Conservation (phyloP, 2,797 vertebrate genomes). For the Serranus cabrilla region DNA sequence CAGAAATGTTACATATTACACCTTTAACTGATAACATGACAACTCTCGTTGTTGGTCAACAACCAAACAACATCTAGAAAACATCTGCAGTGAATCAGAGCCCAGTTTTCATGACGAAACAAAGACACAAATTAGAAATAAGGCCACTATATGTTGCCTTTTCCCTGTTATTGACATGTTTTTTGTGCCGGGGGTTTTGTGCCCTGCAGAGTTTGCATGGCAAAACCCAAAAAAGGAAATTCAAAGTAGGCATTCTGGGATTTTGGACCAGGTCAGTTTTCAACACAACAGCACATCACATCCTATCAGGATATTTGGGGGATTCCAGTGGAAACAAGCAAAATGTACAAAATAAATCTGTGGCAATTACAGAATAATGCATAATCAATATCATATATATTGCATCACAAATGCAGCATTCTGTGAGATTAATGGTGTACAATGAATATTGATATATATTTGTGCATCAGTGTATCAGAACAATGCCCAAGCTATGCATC, state of each 20-base stretch:
- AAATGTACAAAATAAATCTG: neutral
- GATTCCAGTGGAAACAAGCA: neutral
- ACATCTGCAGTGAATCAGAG: slow-evolving; percentile 14
- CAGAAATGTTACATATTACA: too few species aligned
- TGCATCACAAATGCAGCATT: neutral
- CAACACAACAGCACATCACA: neutral
- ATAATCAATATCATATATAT: neutral
- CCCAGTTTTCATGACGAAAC: neutral
- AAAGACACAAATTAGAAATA: neutral
- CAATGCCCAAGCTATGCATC: neutral
- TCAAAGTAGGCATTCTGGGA: slow-evolving; percentile 2
- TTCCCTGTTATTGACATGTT: neutral
- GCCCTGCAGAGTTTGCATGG: neutral
- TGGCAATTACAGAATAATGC: neutral
- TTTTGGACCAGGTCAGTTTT: neutral
- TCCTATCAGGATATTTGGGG: neutral
- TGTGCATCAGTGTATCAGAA: neutral
- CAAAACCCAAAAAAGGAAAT: neutral
- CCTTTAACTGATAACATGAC: neutral
- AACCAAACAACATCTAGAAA: slow-evolving; percentile 2
- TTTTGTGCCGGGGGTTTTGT: neutral
- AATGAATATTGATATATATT: neutral
- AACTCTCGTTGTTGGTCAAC: slow-evolving; percentile 5
- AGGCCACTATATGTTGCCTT: neutral
- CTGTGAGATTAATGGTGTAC: neutral